A percentile compares a stretch with the other conserved stretches of the same genome.
Evolutionary conservation across 35 echinoderm and acorn worm species (phyloP).

Genomic region (Nesometra sesokonis): DNA sequence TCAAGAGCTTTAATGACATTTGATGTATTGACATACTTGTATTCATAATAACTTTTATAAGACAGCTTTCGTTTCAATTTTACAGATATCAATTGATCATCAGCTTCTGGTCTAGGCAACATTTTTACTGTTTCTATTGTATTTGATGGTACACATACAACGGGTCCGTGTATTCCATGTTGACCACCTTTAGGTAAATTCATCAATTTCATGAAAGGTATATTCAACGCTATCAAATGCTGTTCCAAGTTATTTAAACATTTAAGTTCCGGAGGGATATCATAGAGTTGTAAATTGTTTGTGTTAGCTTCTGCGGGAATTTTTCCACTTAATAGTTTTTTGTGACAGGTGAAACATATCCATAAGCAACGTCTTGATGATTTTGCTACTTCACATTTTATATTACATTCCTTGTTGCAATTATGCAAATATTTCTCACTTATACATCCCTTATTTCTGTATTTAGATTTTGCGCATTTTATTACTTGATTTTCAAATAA

Average conservation of each 20-base stretch:
- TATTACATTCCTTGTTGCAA: constrained; percentile 1
- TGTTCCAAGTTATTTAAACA: constrained; percentile 15
- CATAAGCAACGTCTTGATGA: constrained; percentile 23
- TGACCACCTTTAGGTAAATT: constrained; percentile 36
- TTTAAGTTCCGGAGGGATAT: background rate
- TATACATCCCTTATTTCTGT: constrained; percentile 8
- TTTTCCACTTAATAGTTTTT: constrained; percentile 3
- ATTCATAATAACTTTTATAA: constrained; percentile 60
- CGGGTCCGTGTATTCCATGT: constrained; percentile 37
- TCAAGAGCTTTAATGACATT: constrained; percentile 37
- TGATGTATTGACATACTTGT: constrained; percentile 32
- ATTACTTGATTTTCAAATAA: constrained; percentile 32
- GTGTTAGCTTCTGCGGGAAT: constrained; percentile 12
- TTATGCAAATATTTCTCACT: constrained; percentile 24
- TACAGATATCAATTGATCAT: constrained; percentile 33
- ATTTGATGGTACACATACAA: constrained; percentile 64
- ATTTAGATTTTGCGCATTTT: constrained; percentile 13
- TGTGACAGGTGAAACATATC: constrained; percentile 25
- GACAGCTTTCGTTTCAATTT: constrained; percentile 50
- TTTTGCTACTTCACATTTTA: background rate
- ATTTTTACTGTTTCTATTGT: constrained; percentile 17
- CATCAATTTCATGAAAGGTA: constrained; percentile 50
- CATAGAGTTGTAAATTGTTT: constrained; percentile 9
- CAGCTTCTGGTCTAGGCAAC: constrained; percentile 23
- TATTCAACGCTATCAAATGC: background rate